Conservation (phyloP, 2,888 invertebrate genomes). For the Phyto melanocephala region DNA sequence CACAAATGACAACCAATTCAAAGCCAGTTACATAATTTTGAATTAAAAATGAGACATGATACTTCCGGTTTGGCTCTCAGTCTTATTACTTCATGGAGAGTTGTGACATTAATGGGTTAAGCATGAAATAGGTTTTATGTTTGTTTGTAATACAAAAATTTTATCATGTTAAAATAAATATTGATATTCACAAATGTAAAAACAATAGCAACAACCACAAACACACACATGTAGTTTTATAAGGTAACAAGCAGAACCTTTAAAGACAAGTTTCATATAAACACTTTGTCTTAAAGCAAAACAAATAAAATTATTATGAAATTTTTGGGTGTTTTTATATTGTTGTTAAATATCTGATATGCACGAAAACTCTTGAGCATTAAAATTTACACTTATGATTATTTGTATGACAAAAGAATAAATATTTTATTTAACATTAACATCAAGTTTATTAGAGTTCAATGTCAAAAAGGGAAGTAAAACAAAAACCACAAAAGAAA, state of each 20-base stretch:
- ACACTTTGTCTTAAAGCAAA: conserved; percentile 44
- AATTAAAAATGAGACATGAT: too few species aligned
- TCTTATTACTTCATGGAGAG: too few species aligned
- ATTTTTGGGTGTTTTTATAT: background rate
- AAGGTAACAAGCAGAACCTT: background rate
- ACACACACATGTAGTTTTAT: background rate
- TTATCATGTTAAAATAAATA: background rate
- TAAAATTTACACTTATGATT: background rate
- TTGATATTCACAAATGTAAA: too few species aligned
- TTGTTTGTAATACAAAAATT: conserved; percentile 1
- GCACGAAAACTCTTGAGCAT: background rate
- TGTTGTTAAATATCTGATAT: background rate
- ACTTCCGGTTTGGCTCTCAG: too few species aligned
- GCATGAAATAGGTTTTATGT: background rate
- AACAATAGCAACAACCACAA: background rate
- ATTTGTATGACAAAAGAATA: background rate
- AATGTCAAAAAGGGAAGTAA: conserved; percentile 31
- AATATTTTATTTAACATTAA: background rate
- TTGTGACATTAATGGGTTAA: background rate
- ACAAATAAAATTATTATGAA: background rate
- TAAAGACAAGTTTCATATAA: conserved; percentile 8
- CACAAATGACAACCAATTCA: too few species aligned
- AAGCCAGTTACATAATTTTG: too few species aligned
- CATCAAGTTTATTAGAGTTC: conserved; percentile 49
- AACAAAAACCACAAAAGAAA: background rate